These are phyloP conservation scores for human (Homo sapiens) DNA, from an alignment of 2,113 vertebrate species.

Conservation along the genomic window DNA sequence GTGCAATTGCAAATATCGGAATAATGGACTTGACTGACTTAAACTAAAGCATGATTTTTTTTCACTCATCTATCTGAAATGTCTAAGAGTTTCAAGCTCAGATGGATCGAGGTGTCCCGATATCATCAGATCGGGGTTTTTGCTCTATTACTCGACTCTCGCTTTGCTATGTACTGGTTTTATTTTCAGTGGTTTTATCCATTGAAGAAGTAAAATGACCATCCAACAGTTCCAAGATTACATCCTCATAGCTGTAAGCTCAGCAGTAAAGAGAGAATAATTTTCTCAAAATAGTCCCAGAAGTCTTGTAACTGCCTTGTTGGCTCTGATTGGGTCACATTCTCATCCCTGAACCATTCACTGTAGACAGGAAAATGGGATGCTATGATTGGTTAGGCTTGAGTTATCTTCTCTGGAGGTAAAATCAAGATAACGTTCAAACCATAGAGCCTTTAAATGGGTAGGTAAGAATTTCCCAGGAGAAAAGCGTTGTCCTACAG, in stretches of 20 bases:
- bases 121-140: not conserved
- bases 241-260: not conserved
- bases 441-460: not conserved
- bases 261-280: not conserved
- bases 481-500: not conserved
- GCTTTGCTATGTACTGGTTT: not conserved
- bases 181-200: slow-evolving; percentile 6
- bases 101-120: not conserved
- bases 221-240: not conserved
- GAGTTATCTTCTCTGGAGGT: not conserved
- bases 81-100: not conserved
- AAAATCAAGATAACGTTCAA: not conserved
- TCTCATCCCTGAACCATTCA: not conserved
- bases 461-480: not conserved
- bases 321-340: not conserved
- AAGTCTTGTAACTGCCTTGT: not conserved
- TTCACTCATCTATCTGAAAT: slow-evolving; percentile 21
- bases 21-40: slow-evolving; percentile 20
- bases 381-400: not conserved
- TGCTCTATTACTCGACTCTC: not conserved
- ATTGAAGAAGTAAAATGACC: not conserved
- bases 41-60: not conserved
- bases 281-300: not conserved
- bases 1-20: not conserved
- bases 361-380: not conserved